Evolutionary conservation across 2,113 vertebrate genomes (phyloP).

Genomic region (Pipa parva): DNA sequence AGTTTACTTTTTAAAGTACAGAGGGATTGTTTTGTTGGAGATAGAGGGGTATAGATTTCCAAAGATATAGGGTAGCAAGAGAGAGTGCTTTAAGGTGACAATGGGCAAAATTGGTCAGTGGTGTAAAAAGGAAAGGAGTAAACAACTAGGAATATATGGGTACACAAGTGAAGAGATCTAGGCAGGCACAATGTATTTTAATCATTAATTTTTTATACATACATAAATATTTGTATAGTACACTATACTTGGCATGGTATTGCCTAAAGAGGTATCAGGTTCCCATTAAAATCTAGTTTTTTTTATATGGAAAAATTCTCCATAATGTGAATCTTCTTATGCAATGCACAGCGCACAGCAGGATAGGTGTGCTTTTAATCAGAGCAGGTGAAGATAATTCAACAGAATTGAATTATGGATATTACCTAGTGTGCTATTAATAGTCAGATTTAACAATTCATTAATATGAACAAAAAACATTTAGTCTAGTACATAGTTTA

Average conservation of each 20-base stretch:
- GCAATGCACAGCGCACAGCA: slow-evolving; percentile 16
- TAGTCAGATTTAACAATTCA: neutral
- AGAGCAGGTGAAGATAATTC: slow-evolving; percentile 1
- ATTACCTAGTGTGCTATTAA: neutral
- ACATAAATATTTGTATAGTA: too few species aligned
- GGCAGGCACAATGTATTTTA: too few species aligned
- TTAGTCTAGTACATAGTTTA: neutral
- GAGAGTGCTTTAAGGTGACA: too few species aligned
- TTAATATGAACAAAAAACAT: slow-evolving; percentile 15
- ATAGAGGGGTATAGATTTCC: too few species aligned
- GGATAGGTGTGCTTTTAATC: slow-evolving; percentile 13
- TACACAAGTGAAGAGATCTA: too few species aligned
- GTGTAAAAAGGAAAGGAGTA: too few species aligned
- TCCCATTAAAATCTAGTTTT: neutral
- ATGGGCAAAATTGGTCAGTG: too few species aligned
- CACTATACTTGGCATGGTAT: neutral
- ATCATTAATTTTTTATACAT: too few species aligned
- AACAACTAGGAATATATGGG: too few species aligned
- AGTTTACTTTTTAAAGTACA: too few species aligned
- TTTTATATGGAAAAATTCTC: slow-evolving; percentile 11
- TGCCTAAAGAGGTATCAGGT: neutral
- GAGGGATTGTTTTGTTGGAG: too few species aligned
- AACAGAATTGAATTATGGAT: neutral
- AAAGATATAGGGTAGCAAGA: too few species aligned
- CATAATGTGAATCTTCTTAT: neutral